Evolutionary conservation across 2,888 invertebrate species (phyloP).

Genomic region (Diarsia dahlii): DNA sequence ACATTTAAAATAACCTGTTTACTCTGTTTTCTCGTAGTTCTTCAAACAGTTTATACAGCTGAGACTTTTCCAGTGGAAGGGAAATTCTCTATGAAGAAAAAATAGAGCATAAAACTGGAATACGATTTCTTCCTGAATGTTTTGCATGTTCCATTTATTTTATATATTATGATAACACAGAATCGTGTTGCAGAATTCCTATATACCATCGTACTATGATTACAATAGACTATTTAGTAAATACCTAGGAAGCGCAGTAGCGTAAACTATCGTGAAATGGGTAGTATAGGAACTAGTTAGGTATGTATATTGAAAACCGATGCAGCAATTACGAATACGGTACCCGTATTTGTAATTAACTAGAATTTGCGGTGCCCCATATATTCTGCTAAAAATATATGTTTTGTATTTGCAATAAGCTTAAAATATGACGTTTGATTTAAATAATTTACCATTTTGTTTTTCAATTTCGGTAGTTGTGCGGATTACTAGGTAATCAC

Average conservation of each 20-base stretch:
- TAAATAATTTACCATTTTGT: conserved; percentile 42
- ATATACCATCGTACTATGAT: conserved; percentile 8
- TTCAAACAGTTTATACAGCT: conserved; percentile 33
- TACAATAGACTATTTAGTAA: conserved; percentile 42
- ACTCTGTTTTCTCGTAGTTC: conserved; percentile 6
- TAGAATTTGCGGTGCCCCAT: conserved; percentile 5
- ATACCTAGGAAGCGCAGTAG: conserved; percentile 18
- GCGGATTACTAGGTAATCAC: conserved; percentile 26
- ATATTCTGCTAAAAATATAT: conserved; percentile 12
- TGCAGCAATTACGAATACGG: conserved; percentile 5
- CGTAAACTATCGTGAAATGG: conserved; percentile 13
- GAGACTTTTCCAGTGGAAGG: conserved; percentile 31
- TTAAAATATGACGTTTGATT: conserved; percentile 32
- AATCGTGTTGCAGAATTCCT: conserved; percentile 3
- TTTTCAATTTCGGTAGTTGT: conserved; percentile 29
- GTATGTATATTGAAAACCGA: conserved; percentile 13
- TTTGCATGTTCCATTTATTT: conserved; percentile 16
- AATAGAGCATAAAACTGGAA: not conserved
- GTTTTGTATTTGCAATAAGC: conserved; percentile 13
- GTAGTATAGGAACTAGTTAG: not conserved
- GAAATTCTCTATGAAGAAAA: conserved; percentile 9
- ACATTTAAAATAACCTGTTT: conserved; percentile 18
- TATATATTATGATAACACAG: conserved; percentile 3
- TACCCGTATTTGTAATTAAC: conserved; percentile 27
- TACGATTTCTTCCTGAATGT: not conserved